Percentiles rank a stretch among this genome's conserved stretches.
These are phyloP conservation scores for Astropecten irregularis DNA, from an alignment of 53 echinoderm and acorn worm genomes.

Conservation along the genomic window DNA sequence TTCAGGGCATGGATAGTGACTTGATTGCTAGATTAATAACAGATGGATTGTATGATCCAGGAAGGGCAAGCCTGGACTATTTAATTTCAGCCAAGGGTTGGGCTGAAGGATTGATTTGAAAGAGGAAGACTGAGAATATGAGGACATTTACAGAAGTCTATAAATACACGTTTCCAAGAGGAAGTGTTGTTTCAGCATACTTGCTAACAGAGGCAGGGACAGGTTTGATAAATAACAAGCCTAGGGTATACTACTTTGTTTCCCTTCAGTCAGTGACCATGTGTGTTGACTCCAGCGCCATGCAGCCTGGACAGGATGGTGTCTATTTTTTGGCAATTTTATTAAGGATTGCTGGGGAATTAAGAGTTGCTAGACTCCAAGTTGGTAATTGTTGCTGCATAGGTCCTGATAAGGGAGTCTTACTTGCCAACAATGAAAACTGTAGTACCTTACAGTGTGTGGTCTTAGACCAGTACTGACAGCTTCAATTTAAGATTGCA, in stretches of 20 bases:
- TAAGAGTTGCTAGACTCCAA: constrained; percentile 33
- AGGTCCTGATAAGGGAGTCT: constrained; percentile 18
- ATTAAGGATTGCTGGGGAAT: constrained; percentile 29
- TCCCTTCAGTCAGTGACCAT: not conserved
- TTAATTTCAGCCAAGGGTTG: constrained; percentile 44
- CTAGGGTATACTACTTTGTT: not conserved
- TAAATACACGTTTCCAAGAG: constrained; percentile 40
- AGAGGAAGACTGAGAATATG: constrained; percentile 22
- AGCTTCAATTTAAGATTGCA: constrained; percentile 39
- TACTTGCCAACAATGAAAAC: constrained; percentile 28
- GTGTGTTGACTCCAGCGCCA: not conserved
- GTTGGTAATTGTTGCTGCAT: constrained; percentile 50
- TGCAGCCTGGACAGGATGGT: not conserved
- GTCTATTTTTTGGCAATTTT: constrained; percentile 32
- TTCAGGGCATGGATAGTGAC: not conserved
- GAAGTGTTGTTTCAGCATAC: constrained; percentile 49
- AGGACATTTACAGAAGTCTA: constrained; percentile 42
- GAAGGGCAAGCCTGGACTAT: constrained; percentile 48
- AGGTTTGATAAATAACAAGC: constrained; percentile 46
- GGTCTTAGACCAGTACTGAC: constrained; percentile 16
- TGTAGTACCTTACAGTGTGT: constrained; percentile 29
- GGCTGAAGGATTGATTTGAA: constrained; percentile 25
- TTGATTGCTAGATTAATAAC: constrained; percentile 43
- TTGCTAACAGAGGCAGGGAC: constrained; percentile 37
- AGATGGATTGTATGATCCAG: constrained; percentile 28